Percentiles rank a stretch among this genome's conserved stretches.
Evolutionary conservation across 2,888 invertebrate species (phyloP).

Genomic region (Brenthis ino): DNA sequence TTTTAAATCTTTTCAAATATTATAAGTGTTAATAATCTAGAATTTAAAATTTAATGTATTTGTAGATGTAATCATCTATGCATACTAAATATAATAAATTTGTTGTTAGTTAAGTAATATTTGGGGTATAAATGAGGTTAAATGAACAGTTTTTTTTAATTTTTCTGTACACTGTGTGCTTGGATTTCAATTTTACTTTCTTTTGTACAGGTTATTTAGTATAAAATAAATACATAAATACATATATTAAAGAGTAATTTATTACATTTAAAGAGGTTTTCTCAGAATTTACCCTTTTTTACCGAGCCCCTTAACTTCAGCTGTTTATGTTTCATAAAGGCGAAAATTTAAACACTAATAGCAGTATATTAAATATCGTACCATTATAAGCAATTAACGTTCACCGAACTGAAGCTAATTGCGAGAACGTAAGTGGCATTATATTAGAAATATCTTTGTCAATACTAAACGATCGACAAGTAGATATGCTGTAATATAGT

Average conservation of each 20-base stretch:
- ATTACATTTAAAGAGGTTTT: background rate
- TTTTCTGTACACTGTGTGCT: too few species aligned
- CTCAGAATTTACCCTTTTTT: background rate
- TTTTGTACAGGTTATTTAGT: too few species aligned
- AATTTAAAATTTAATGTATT: too few species aligned
- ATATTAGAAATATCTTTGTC: conserved; percentile 21
- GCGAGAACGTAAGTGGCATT: conserved; percentile 41
- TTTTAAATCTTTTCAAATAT: background rate
- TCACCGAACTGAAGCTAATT: conserved; percentile 62
- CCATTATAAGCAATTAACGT: conserved; percentile 66
- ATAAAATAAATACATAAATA: too few species aligned
- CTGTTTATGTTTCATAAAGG: conserved; percentile 64
- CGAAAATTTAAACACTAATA: conserved; percentile 55
- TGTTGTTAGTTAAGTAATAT: too few species aligned
- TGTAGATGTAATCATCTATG: too few species aligned
- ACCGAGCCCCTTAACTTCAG: background rate
- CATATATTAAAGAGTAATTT: too few species aligned
- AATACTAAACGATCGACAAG: background rate
- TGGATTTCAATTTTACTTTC: too few species aligned
- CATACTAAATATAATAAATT: background rate
- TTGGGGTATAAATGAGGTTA: too few species aligned
- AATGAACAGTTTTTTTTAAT: too few species aligned
- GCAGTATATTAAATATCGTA: conserved; percentile 64
- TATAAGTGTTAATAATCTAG: too few species aligned
- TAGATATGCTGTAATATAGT: background rate